These are phyloP conservation scores for Aspidiotus destructor DNA, from an alignment of 2,888 invertebrate species.

Conservation along the genomic window DNA sequence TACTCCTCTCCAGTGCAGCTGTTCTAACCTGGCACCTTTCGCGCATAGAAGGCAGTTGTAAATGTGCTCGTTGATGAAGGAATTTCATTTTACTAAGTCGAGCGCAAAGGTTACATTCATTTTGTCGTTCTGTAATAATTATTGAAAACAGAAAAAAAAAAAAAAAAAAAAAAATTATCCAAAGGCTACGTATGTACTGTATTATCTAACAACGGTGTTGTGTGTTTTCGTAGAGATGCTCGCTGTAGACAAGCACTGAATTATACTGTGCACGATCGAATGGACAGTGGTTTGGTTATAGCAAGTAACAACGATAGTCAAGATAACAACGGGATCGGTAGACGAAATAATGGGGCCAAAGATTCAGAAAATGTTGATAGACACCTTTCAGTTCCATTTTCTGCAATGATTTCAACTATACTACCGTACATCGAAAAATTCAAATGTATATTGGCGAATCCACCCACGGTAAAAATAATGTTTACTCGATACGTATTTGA, in stretches of 20 bases:
- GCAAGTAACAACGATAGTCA: neutral
- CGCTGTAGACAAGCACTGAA: slow-evolving; percentile 19
- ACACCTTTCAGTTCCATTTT: neutral
- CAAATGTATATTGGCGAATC: slow-evolving; percentile 19
- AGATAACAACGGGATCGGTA: no score
- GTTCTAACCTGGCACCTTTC: no score
- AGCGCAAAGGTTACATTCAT: neutral
- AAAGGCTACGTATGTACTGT: no score
- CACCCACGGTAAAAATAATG: slow-evolving; percentile 15
- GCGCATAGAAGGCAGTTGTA: no score
- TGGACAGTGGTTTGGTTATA: slow-evolving; percentile 8
- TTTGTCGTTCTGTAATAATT: neutral
- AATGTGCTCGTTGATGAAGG: no score
- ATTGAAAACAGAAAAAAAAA: no score
- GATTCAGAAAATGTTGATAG: slow-evolving; percentile 3
- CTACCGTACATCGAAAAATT: slow-evolving; percentile 21
- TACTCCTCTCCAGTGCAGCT: no score
- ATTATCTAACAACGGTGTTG: no score
- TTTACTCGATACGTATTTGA: neutral
- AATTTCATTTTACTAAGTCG: no score
- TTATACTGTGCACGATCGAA: slow-evolving; percentile 23
- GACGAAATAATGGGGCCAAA: no score
- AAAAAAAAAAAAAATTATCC: no score
- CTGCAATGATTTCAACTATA: slow-evolving; percentile 17
- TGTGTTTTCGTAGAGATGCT: slow-evolving; percentile 10